Percentiles rank a stretch among this genome's conserved stretches.
Evolutionary conservation across 2,113 vertebrate genomes (phyloP).

Genomic region (Zapus hudsonius): DNA sequence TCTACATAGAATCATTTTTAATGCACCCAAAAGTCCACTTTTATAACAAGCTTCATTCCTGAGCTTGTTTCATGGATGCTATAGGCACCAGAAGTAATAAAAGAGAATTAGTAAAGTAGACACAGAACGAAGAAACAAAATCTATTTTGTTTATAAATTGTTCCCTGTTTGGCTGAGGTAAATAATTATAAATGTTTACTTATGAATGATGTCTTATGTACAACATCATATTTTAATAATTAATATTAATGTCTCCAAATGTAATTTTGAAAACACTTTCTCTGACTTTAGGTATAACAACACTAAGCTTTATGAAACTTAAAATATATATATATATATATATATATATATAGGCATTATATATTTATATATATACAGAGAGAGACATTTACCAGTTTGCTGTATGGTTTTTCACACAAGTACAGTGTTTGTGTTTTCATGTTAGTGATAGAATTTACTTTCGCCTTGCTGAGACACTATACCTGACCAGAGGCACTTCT

Average conservation of each 20-base stretch:
- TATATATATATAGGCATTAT: neutral
- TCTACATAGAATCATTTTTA: constrained; percentile 66
- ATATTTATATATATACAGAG: neutral
- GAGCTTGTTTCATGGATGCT: constrained; percentile 21
- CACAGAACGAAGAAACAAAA: constrained; percentile 23
- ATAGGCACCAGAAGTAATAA: constrained; percentile 25
- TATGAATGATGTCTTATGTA: neutral
- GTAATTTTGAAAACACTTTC: constrained; percentile 1
- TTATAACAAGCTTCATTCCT: constrained; percentile 22
- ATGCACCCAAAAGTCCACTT: constrained; percentile 54
- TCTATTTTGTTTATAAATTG: constrained; percentile 42
- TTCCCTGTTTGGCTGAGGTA: neutral
- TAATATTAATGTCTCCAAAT: constrained; percentile 28
- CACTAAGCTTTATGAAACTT: neutral
- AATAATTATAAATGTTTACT: neutral
- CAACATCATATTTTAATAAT: neutral
- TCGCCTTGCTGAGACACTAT: no score
- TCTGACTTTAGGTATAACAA: neutral
- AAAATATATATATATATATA: neutral
- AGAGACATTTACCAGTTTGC: neutral
- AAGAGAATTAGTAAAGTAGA: constrained; percentile 42
- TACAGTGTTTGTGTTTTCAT: neutral
- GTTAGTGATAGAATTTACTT: no score
- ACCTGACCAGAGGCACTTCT: no score
- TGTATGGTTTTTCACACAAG: neutral